A percentile compares a stretch with the other conserved stretches of the same genome.
These are phyloP conservation scores for Archivesica marissinica DNA, from an alignment of 1,140 invertebrate genomes.

Conservation along the genomic window DNA sequence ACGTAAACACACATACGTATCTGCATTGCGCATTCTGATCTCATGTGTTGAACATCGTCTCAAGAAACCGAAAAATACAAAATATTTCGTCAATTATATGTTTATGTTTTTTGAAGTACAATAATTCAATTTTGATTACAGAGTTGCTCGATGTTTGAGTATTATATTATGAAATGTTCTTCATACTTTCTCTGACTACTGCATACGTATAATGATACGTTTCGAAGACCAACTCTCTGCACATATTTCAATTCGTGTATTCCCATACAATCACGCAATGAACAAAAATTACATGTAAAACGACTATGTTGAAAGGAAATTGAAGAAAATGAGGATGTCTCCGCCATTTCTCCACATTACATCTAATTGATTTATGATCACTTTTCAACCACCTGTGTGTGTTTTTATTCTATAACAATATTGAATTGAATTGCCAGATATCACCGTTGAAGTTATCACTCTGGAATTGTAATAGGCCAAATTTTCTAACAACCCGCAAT, in stretches of 20 bases:
- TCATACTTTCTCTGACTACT: too few species aligned
- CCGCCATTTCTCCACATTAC: neutral
- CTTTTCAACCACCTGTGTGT: constrained; percentile 23
- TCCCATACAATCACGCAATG: constrained; percentile 18
- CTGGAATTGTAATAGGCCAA: constrained; percentile 22
- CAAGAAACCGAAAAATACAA: too few species aligned
- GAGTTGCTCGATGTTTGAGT: too few species aligned
- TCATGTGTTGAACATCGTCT: too few species aligned
- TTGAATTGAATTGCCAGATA: constrained; percentile 46
- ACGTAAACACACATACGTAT: too few species aligned
- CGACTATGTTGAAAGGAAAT: constrained; percentile 15
- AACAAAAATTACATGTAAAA: constrained; percentile 11
- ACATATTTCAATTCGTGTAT: neutral
- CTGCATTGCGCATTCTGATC: too few species aligned
- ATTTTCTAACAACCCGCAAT: constrained; percentile 52
- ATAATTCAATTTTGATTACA: too few species aligned
- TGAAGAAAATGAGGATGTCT: neutral
- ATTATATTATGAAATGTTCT: too few species aligned
- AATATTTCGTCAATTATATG: too few species aligned
- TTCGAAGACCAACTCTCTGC: neutral
- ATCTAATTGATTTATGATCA: constrained; percentile 43
- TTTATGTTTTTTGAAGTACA: too few species aligned
- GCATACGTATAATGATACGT: neutral
- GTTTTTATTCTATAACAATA: constrained; percentile 46
- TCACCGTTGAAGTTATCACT: constrained; percentile 29